Percentiles rank a stretch among this genome's conserved stretches.
Evolutionary conservation across 2,797 vertebrate genomes (phyloP).

Genomic region (Sebastolobus altivelis): DNA sequence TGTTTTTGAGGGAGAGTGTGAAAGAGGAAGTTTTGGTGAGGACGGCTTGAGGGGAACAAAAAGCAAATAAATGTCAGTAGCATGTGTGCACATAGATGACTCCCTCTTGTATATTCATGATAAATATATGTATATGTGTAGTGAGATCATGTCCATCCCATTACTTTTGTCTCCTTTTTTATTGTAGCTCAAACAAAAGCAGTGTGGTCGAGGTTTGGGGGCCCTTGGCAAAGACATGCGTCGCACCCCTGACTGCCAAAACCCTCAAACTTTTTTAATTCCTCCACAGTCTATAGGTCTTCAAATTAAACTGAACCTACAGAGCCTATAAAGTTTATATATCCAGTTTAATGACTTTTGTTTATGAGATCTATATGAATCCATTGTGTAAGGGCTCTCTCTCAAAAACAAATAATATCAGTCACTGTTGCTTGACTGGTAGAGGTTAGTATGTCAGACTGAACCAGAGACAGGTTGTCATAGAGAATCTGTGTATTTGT

Average conservation of each 20-base stretch:
- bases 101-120: not conserved
- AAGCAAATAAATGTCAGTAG: conserved; percentile 11
- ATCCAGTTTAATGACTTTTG: not conserved
- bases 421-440: not conserved
- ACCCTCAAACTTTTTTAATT: conserved; percentile 12
- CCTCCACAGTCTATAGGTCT: not conserved
- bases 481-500: conserved; percentile 1
- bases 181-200: conserved; percentile 11
- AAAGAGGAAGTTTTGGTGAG: conserved; percentile 59
- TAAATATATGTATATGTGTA: not conserved
- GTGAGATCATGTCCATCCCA: not conserved
- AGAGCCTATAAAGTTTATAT: not conserved
- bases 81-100: not conserved
- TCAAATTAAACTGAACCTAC: not conserved
- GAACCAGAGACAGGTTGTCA: not conserved
- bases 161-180: not conserved
- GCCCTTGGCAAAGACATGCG: not conserved
- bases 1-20: conserved; percentile 66
- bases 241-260: conserved; percentile 8
- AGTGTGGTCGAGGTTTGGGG: not conserved
- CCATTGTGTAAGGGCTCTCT: not conserved
- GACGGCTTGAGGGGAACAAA: conserved; percentile 23
- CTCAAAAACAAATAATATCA: not conserved
- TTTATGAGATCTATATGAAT: not conserved
- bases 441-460: not conserved